Percentiles rank a stretch among this genome's conserved stretches.
These are phyloP conservation scores for Rhinophrynus dorsalis DNA, from an alignment of 2,797 vertebrate species.

Conservation along the genomic window DNA sequence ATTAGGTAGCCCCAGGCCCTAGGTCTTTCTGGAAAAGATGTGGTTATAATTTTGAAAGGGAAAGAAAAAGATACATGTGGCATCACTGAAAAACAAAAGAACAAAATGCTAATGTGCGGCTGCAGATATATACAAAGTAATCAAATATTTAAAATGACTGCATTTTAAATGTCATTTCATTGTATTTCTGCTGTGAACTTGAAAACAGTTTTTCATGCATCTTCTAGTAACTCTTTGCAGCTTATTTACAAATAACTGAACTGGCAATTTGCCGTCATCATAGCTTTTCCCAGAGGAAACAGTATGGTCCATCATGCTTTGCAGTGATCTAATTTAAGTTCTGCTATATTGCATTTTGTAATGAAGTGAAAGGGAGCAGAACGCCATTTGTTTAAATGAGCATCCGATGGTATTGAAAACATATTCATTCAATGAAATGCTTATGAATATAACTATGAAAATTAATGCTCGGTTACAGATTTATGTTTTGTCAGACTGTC, in stretches of 20 bases:
- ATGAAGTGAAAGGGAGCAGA: slow-evolving; percentile 46
- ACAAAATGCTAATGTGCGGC: slow-evolving; percentile 5
- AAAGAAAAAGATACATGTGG: not conserved
- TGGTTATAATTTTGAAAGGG: not conserved
- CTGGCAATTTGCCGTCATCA: slow-evolving; percentile 21
- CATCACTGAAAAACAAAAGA: not conserved
- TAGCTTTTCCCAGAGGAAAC: slow-evolving; percentile 31
- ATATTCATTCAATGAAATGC: slow-evolving; percentile 40
- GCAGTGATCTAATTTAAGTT: slow-evolving; percentile 40
- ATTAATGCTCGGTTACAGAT: slow-evolving; percentile 39
- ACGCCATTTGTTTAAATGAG: slow-evolving; percentile 44
- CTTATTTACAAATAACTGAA: slow-evolving; percentile 49
- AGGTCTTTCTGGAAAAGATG: too few species aligned
- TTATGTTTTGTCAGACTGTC: slow-evolving; percentile 34
- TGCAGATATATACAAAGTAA: not conserved
- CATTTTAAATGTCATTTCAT: not conserved
- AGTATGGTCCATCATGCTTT: slow-evolving; percentile 14
- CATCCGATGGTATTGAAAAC: slow-evolving; percentile 34
- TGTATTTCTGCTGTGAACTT: not conserved
- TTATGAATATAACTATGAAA: slow-evolving; percentile 37
- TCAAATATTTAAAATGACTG: not conserved
- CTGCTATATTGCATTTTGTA: slow-evolving; percentile 46
- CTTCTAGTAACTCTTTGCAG: slow-evolving; percentile 2
- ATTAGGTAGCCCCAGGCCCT: too few species aligned
- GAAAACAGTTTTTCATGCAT: not conserved